Percentiles rank a stretch among this genome's conserved stretches.
These are phyloP conservation scores for Onthophagus taurus DNA, from an alignment of 1,140 invertebrate species.

Conservation along the genomic window DNA sequence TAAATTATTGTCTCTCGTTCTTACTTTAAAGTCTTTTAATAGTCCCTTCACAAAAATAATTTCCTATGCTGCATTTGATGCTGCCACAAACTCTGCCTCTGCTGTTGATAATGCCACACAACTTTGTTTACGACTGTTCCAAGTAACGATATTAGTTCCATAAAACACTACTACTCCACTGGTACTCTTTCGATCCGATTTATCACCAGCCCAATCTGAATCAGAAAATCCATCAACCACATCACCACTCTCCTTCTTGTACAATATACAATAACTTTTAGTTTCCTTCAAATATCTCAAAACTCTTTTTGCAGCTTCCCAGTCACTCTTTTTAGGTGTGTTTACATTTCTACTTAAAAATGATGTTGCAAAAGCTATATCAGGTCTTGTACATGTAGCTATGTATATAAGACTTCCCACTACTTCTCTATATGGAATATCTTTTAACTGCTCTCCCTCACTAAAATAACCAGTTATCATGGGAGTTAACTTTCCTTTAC, in stretches of 20 bases:
- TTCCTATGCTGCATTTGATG: neutral
- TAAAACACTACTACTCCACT: neutral
- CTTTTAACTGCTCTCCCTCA: neutral
- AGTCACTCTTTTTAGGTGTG: neutral
- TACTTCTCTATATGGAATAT: constrained; percentile 4
- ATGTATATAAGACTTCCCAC: constrained; percentile 2
- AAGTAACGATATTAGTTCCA: neutral
- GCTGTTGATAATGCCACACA: neutral
- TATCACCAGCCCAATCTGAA: neutral
- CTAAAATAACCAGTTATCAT: neutral
- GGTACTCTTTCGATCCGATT: neutral
- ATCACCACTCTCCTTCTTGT: neutral
- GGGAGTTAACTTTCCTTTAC: neutral
- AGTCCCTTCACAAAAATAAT: neutral
- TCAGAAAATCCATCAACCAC: neutral
- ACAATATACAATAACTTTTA: neutral
- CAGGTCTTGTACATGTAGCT: neutral
- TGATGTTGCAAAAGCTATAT: constrained; percentile 3
- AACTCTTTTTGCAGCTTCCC: constrained; percentile 6
- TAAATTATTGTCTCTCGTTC: neutral
- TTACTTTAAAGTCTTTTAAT: neutral
- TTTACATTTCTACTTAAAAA: neutral
- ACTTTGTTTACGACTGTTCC: neutral
- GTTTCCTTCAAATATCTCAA: neutral
- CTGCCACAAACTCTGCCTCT: neutral